Evolutionary conservation across 2,797 vertebrate genomes (phyloP).

Genomic region (Acanthopagrus latus): DNA sequence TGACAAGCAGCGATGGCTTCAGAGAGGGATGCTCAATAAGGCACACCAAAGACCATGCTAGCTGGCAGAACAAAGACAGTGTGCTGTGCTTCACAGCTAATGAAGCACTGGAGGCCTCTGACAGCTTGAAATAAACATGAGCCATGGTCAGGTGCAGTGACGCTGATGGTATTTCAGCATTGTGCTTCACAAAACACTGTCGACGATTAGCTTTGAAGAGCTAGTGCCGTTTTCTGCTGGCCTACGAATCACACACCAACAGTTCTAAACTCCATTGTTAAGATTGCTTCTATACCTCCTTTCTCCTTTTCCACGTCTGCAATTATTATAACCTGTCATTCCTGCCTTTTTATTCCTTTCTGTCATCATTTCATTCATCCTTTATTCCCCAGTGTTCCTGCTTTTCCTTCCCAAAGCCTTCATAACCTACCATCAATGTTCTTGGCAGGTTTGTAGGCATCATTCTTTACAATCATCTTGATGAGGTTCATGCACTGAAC

Average conservation of each 20-base stretch:
- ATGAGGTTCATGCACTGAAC: slow-evolving; percentile 99
- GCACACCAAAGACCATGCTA: slow-evolving; percentile 14
- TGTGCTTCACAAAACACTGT: slow-evolving; percentile 40
- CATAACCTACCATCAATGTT: slow-evolving; percentile 91
- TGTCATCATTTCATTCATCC: neutral
- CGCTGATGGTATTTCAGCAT: neutral
- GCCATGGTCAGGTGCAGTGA: slow-evolving; percentile 23
- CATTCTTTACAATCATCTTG: slow-evolving; percentile 98
- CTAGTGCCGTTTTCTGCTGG: neutral
- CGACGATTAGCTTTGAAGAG: slow-evolving; percentile 26
- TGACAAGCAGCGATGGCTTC: slow-evolving; percentile 19
- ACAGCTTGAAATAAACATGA: slow-evolving; percentile 63
- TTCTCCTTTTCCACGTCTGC: neutral
- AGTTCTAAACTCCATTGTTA: slow-evolving; percentile 7
- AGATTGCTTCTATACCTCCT: slow-evolving; percentile 5
- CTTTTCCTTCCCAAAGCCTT: neutral
- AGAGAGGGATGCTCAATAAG: slow-evolving; percentile 32
- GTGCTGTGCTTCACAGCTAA: slow-evolving; percentile 46
- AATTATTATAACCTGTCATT: neutral
- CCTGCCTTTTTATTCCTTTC: neutral
- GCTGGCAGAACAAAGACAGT: slow-evolving; percentile 54
- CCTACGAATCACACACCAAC: slow-evolving; percentile 4
- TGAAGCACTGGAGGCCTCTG: slow-evolving; percentile 55
- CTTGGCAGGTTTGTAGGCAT: slow-evolving; percentile 95
- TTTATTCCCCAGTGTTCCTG: neutral